phyloP scores from a whole-genome alignment of 2,797 vertebrate genomes.

The Fratercula arctica region DNA sequence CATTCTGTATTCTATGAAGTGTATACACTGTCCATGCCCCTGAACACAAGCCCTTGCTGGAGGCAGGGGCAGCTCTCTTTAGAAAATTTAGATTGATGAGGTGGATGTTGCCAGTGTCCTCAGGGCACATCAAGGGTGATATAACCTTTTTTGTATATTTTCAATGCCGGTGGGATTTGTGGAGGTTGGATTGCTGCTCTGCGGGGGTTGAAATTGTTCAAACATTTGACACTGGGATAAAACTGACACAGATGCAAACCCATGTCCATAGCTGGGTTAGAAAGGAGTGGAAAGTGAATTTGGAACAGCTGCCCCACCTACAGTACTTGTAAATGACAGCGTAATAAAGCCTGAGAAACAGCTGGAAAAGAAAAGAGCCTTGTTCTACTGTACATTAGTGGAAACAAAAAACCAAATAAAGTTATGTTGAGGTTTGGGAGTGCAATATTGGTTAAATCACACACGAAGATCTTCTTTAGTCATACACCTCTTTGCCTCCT shows the following conservation, averaged over 20 bases:
- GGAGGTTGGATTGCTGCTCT: background rate
- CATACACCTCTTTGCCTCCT: background rate
- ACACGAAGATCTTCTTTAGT: background rate
- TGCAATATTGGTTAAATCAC: background rate
- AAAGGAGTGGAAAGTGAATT: background rate
- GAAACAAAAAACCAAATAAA: background rate
- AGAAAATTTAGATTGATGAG: background rate
- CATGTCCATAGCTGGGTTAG: background rate
- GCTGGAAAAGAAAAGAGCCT: background rate
- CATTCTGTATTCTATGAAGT: background rate
- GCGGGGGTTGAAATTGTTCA: background rate
- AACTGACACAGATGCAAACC: background rate
- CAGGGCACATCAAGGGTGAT: background rate
- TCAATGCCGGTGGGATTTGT: background rate
- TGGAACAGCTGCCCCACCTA: background rate
- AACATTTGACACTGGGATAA: background rate
- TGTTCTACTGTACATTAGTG: background rate
- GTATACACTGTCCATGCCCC: background rate
- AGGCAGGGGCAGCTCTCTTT: background rate
- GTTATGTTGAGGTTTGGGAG: background rate
- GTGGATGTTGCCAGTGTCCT: background rate
- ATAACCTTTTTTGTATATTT: background rate
- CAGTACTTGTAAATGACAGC: background rate
- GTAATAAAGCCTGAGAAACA: background rate
- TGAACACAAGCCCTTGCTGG: background rate